Percentiles rank a stretch among this genome's conserved stretches.
phyloP scores from a whole-genome alignment of 2,113 vertebrate genomes.

The Thymallus thymallus region DNA sequence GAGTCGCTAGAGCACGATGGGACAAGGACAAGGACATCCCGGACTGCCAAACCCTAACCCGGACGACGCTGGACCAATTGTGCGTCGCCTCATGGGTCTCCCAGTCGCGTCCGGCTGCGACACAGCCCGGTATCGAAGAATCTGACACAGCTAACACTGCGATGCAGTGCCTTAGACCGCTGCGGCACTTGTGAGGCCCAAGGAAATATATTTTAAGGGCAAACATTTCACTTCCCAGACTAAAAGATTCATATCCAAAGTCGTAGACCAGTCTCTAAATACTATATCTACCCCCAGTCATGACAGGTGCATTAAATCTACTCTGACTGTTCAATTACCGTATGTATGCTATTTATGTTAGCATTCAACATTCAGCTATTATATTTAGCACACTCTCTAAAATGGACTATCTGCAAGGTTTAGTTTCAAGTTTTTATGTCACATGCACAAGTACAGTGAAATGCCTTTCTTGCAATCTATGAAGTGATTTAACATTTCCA shows the following conservation, averaged over 20 bases:
- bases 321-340: background rate
- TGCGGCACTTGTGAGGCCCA: no score
- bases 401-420: no score
- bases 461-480: background rate
- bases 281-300: background rate
- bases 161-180: no score
- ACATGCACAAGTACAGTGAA: background rate
- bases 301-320: background rate
- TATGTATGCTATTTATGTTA: background rate
- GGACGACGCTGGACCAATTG: no score
- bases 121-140: no score
- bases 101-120: no score
- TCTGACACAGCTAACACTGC: no score
- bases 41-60: no score
- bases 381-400: background rate
- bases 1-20: no score
- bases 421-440: no score
- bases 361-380: background rate
- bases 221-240: background rate
- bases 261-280: background rate
- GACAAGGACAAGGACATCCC: no score
- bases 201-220: background rate
- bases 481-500: background rate
- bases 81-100: no score
- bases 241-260: background rate